Conservation (phyloP, 2,113 vertebrate genomes). For the Anolis sagrei region DNA sequence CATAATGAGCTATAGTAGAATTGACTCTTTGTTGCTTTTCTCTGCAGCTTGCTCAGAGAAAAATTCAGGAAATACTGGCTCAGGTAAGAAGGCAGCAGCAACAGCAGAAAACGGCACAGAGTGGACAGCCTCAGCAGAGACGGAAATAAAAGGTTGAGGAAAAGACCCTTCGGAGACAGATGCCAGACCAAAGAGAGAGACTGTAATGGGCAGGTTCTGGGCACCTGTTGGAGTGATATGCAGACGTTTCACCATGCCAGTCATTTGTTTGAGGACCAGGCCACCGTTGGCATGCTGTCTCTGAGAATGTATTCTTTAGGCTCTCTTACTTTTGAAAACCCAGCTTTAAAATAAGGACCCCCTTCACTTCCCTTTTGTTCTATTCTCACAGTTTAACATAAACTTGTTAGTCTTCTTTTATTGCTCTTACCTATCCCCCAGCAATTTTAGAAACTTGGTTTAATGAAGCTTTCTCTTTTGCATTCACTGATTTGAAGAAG, state of each 20-base stretch:
- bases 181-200: conserved; percentile 90
- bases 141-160: conserved; percentile 88
- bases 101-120: conserved; percentile 83
- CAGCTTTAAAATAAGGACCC: conserved; percentile 84
- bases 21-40: conserved; percentile 30
- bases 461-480: conserved; percentile 87
- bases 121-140: conserved; percentile 86
- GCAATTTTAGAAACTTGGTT: conserved; percentile 84
- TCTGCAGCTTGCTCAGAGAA: conserved; percentile 93
- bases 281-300: conserved; percentile 86
- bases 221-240: conserved; percentile 78
- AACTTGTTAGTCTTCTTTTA: conserved; percentile 80
- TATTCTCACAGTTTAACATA: conserved; percentile 83
- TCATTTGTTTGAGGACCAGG: conserved; percentile 84
- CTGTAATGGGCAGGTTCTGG: conserved; percentile 77
- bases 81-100: conserved; percentile 98
- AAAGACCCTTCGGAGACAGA: conserved; percentile 82
- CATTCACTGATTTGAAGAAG: conserved; percentile 83
- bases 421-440: conserved; percentile 78
- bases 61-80: conserved; percentile 98
- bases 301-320: conserved; percentile 92
- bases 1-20: not conserved
- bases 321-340: conserved; percentile 88
- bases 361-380: conserved; percentile 89
- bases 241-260: conserved; percentile 82